Evolutionary conservation across 2,888 invertebrate genomes (phyloP).

Genomic region (Metellina segmentata): DNA sequence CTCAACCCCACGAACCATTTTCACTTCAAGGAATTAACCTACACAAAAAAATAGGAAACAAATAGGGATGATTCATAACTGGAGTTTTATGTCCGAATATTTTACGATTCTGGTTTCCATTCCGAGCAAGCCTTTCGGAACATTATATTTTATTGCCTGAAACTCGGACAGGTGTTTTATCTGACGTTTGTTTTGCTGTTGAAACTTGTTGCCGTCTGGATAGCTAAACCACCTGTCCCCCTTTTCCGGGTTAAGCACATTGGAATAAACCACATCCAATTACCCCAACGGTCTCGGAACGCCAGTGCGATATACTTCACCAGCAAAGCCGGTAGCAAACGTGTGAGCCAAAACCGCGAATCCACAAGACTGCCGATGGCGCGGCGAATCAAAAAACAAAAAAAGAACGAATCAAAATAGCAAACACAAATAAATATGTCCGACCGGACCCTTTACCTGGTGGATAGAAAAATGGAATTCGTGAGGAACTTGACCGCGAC

Average conservation of each 20-base stretch:
- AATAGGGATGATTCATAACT: not conserved
- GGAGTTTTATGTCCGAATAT: constrained; percentile 10
- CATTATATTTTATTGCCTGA: constrained; percentile 11
- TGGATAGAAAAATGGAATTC: constrained; percentile 1
- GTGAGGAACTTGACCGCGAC: constrained; percentile 63
- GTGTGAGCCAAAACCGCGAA: not conserved
- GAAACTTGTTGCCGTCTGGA: not conserved
- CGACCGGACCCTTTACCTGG: constrained; percentile 15
- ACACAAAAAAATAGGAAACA: not conserved
- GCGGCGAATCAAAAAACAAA: not conserved
- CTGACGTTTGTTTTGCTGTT: not conserved
- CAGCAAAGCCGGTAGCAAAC: constrained; percentile 16
- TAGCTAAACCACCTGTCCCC: not conserved
- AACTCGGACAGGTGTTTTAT: not conserved
- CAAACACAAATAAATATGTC: constrained; percentile 18
- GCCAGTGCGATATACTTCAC: not conserved
- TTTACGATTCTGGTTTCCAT: not conserved
- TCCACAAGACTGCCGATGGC: constrained; percentile 7
- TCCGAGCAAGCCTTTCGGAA: not conserved
- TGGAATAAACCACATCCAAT: constrained; percentile 11
- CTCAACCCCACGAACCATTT: not conserved
- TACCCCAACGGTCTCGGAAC: constrained; percentile 28
- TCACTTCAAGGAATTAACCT: not conserved
- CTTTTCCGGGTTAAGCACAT: constrained; percentile 27
- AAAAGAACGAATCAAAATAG: constrained; percentile 11